Base-by-base conservation (phyloP, 2,797 vertebrate species). In the Emydoidea blandingii region DNA sequence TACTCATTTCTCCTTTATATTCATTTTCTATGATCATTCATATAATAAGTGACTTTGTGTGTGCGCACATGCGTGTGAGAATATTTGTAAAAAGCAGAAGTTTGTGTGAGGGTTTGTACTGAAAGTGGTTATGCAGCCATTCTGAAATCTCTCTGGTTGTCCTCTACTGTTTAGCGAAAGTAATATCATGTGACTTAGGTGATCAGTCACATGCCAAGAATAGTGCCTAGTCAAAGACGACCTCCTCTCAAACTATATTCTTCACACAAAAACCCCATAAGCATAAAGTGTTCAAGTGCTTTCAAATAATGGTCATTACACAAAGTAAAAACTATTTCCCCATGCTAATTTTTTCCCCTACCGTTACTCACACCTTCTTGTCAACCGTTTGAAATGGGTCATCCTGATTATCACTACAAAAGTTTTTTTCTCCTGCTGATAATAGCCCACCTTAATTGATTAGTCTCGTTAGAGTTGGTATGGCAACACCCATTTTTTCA, bases 221-320 rank as follows among this genome's bases (percentile, higher is more conserved):
- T 4, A 72, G 82, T 65, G 50, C 21, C 44, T 44, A n/a, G 52
- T 12, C 56, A 53, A 1, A 16, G 19, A 47, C 37, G 12, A 44
- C 27, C 87, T 49, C 1, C 72, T 2, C 19, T 53, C 23, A 54
- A 25, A 41, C 50, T 9, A 74, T 47, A 31, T 74, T 25, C 10
- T 27, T 87, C 50, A 41, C 31, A 6, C 4, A 65, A 84, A 52
- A 83, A 3, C 23, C 50, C 80, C 31, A 10, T 37, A 59, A 15
- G 31, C 34, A 4, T 37, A 1, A 3, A 2, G 8, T 6, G 3
- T 18, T 23, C 2, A 56, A 15, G 62, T 16, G 16, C 53, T 68
- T 47, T 52, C 74, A 27, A 21, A 6, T 87, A 65, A n/a, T 44
- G 78, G 41, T 50, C 50, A 50, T 50, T 50, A 50, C 4, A 5